Conservation (phyloP, 2,888 invertebrate genomes). For the Rugalucina vietnamica region DNA sequence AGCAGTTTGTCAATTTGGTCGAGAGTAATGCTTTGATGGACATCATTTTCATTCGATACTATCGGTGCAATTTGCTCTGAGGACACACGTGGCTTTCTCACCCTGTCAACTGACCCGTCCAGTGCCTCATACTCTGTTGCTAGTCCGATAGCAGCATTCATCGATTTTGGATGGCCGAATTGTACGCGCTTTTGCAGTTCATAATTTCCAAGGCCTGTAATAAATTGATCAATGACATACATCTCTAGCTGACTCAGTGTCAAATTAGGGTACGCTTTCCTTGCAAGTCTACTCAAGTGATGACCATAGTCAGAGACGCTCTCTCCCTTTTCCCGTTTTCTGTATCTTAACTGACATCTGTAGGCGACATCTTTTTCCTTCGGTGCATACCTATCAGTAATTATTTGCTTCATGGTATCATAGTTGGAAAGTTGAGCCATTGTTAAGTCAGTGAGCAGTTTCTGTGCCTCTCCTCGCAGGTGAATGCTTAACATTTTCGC, state of each 20-base stretch:
- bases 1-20: no score
- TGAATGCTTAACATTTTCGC: not conserved
- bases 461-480: constrained; percentile 12
- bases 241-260: not conserved
- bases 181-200: constrained; percentile 38
- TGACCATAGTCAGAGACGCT: no score
- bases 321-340: not conserved
- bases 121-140: constrained; percentile 36
- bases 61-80: no score
- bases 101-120: not conserved
- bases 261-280: constrained; percentile 23
- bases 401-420: not conserved
- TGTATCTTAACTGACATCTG: not conserved
- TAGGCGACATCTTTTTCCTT: not conserved
- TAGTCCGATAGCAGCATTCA: constrained; percentile 15
- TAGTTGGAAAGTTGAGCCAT: not conserved
- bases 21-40: no score
- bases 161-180: no score
- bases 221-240: constrained; percentile 30
- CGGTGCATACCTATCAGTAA: not conserved
- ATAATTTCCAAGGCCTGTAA: constrained; percentile 19
- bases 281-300: constrained; percentile 31
- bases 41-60: no score
- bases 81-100: not conserved
- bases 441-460: not conserved